Evolutionary conservation across 2,797 vertebrate genomes (phyloP), one percentile per base, ranked within the genome.

Genomic region (Microchirus variegatus): DNA sequence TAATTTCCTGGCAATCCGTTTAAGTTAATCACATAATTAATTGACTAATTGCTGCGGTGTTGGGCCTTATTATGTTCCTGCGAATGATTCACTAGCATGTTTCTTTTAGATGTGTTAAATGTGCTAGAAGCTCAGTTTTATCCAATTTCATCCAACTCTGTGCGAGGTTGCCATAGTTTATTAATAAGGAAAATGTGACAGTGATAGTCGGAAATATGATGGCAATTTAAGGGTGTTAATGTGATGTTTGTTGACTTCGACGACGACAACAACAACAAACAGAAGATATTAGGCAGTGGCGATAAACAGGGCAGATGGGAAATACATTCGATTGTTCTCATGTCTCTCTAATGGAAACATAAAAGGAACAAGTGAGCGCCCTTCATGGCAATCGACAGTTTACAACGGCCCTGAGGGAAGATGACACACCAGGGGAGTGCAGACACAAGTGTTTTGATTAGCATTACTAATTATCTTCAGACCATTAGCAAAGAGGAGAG

Each of bases 391-490:
- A 67, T 43, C 82, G 77, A 77, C 74, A 71, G 66, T 87, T 84
- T 71, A 73, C 70, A 78, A 61, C 35, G 52, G 70, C 79, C 79
- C 76, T 38, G 44, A 40, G 77, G 83, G 76, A 53, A 70, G 58
- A 78, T 78, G 83, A 79, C 82, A 71, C 82, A 80, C 73, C 72
- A 67, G 79, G 75, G 76, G 73, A 76, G 79, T 63, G 70, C 70
- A 78, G 80, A 77, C 82, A 74, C 78, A 78, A 83, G 82, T 87
- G 84, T 89, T 89, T 87, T 86, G 83, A 91, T 90, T 87, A 81
- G 84, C 81, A 87, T 83, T 87, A 72, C 82, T 88, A 90, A 90
- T 90, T 90, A 88, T 88, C 82, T 77, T 81, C 78, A 86, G 82
- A 82, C 81, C 64, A 69, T 88, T 86, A 81, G 82, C 70, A 85